A percentile compares a stretch with the other conserved stretches of the same genome.
Conservation (phyloP, 2,113 vertebrate genomes). For the Erythrocebus patas region DNA sequence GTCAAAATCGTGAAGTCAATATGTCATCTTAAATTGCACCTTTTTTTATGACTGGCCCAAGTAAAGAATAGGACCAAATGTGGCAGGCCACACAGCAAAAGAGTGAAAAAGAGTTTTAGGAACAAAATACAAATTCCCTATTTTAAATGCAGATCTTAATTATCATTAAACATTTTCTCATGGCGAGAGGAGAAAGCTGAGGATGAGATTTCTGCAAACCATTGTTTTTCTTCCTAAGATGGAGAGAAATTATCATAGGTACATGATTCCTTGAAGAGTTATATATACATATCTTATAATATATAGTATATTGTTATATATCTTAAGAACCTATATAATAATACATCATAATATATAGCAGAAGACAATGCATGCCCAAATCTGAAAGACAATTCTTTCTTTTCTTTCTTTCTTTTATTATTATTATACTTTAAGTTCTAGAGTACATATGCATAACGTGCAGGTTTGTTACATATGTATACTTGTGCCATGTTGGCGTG, state of each 20-base stretch:
- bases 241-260: neutral
- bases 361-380: neutral
- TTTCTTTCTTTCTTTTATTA: too few relatives aligned
- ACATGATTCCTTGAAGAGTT: neutral
- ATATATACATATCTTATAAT: neutral
- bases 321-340: neutral
- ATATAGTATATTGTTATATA: neutral
- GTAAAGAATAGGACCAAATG: too few relatives aligned
- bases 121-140: neutral
- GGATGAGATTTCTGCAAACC: neutral
- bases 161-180: neutral
- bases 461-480: too few relatives aligned
- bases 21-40: neutral
- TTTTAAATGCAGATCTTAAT: neutral
- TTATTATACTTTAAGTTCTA: too few relatives aligned
- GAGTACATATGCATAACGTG: too few relatives aligned
- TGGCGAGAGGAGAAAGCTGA: neutral
- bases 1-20: neutral
- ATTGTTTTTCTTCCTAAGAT: neutral
- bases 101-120: neutral
- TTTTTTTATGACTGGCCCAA: neutral
- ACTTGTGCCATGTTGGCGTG: too few relatives aligned
- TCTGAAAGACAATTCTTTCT: neutral
- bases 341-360: neutral
- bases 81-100: neutral